Evolutionary conservation across 2,888 invertebrate species (phyloP).

Genomic region (Dendrolimus houi): DNA sequence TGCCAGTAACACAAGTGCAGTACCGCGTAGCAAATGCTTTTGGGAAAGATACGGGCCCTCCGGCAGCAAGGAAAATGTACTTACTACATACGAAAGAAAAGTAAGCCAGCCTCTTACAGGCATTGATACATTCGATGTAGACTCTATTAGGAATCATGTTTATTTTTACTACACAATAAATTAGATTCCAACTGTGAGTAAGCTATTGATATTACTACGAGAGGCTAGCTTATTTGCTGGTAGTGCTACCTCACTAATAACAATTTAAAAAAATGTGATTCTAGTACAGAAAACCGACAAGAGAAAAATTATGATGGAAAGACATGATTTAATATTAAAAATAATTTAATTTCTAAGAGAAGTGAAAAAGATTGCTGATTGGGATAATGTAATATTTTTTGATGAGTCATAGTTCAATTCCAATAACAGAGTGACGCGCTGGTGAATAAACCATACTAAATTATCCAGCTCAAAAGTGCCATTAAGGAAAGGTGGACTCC

Average conservation of each 20-base stretch:
- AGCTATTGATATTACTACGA: not conserved
- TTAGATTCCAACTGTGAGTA: not conserved
- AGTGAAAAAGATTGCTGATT: not conserved
- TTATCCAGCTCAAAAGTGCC: not conserved
- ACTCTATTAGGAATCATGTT: not conserved
- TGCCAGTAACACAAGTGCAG: not conserved
- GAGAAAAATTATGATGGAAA: not conserved
- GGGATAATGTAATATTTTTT: not conserved
- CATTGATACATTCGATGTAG: not conserved
- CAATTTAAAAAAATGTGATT: not conserved
- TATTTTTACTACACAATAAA: not conserved
- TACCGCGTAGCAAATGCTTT: not conserved
- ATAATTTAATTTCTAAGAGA: not conserved
- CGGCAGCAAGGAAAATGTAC: not conserved
- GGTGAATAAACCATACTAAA: not conserved
- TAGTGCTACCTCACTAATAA: not conserved
- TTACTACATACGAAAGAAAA: not conserved
- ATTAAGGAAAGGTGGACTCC: not conserved
- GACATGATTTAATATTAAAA: not conserved
- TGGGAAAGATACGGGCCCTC: not conserved
- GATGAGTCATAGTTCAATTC: not conserved
- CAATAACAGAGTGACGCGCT: not conserved
- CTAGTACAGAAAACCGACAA: not conserved
- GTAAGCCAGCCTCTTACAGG: not conserved
- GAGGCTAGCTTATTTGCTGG: not conserved